These are phyloP conservation scores for Hestina assimilis DNA, from an alignment of 1,140 invertebrate species.

Conservation along the genomic window DNA sequence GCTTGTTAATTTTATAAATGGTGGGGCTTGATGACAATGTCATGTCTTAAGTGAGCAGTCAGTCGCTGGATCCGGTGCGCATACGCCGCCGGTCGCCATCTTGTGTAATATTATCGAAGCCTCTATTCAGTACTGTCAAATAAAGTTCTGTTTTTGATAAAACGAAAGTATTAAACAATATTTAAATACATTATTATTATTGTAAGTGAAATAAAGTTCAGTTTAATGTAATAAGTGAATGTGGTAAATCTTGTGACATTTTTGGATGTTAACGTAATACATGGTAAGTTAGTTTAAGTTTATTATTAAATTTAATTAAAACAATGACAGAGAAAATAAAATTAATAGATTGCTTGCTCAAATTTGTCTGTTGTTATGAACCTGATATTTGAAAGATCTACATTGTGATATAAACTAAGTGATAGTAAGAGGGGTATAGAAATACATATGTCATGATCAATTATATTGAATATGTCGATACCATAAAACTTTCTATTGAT, in stretches of 20 bases:
- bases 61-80: conserved; percentile 48
- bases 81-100: conserved; percentile 36
- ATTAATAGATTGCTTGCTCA: background rate
- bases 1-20: conserved; percentile 20
- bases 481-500: conserved; percentile 33
- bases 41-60: conserved; percentile 48
- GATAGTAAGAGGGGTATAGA: background rate
- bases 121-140: background rate
- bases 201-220: too few relatives aligned
- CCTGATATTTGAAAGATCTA: background rate
- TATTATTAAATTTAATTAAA: too few relatives aligned
- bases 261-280: background rate
- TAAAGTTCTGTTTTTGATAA: background rate
- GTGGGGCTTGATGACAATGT: conserved; percentile 51
- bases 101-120: conserved; percentile 23
- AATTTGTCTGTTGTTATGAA: background rate
- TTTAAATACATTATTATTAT: too few relatives aligned
- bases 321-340: background rate
- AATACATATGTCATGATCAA: conserved; percentile 20
- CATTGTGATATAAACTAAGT: background rate
- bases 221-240: too few relatives aligned
- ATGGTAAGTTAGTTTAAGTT: conserved; percentile 3
- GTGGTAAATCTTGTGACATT: background rate
- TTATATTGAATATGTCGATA: conserved; percentile 27
- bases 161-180: too few relatives aligned